Evolutionary conservation across 64 coral and sea anemone species (phyloP).

Genomic region (Porites australiensis): DNA sequence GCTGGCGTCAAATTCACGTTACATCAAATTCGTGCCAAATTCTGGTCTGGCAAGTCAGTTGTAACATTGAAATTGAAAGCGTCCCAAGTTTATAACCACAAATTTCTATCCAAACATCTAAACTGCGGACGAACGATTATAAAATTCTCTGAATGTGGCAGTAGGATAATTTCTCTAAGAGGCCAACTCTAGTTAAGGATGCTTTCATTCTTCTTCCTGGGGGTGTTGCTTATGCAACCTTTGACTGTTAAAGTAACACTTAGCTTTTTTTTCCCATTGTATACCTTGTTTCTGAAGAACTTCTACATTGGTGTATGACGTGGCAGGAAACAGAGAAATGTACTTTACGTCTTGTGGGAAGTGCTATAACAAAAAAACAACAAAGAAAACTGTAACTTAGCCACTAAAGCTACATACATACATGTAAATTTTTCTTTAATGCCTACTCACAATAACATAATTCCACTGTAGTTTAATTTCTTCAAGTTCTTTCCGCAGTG

Average conservation of each 20-base stretch:
- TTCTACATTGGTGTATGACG: constrained; percentile 63
- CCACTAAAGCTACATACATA: not conserved
- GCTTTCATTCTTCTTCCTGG: too few species aligned
- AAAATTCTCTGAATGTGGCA: too few species aligned
- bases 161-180: too few species aligned
- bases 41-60: too few species aligned
- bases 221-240: too few species aligned
- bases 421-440: not conserved
- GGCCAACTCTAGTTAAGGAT: too few species aligned
- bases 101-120: too few species aligned
- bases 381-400: not conserved
- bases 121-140: too few species aligned
- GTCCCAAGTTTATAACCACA: too few species aligned
- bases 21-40: too few species aligned
- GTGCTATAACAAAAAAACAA: constrained; percentile 52
- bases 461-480: constrained; percentile 84
- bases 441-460: constrained; percentile 78
- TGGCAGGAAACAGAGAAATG: constrained; percentile 82
- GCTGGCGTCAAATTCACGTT: too few species aligned
- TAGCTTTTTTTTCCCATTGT: not conserved
- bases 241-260: not conserved
- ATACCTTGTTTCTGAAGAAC: constrained; percentile 80
- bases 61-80: too few species aligned
- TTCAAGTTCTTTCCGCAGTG: constrained; percentile 8
- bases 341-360: constrained; percentile 90